A percentile compares a stretch with the other conserved stretches of the same genome.
Evolutionary conservation across 2,888 invertebrate genomes (phyloP).

Genomic region (Lasioglossum figueresi): DNA sequence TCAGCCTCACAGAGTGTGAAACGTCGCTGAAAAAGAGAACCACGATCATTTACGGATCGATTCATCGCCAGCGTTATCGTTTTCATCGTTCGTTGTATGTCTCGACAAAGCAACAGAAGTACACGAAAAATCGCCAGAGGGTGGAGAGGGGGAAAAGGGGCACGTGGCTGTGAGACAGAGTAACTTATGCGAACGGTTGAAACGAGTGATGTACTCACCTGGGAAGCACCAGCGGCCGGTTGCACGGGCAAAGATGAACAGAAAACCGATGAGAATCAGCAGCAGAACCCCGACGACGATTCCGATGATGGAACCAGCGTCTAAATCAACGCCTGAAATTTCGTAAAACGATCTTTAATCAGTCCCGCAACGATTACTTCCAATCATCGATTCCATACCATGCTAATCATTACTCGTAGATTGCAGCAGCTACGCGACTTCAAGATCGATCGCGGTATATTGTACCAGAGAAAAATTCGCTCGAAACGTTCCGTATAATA

Average conservation of each 20-base stretch:
- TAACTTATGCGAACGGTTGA: slow-evolving; percentile 14
- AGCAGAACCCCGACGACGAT: slow-evolving; percentile 90
- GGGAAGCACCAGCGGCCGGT: slow-evolving; percentile 95
- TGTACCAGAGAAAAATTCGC: not conserved
- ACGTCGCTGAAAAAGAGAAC: slow-evolving; percentile 15
- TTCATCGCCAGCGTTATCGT: not conserved
- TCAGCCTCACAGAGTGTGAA: slow-evolving; percentile 7
- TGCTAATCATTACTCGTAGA: not conserved
- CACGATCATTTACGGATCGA: not conserved
- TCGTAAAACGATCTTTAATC: slow-evolving; percentile 24
- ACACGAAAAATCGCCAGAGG: slow-evolving; percentile 53
- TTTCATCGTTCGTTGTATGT: not conserved
- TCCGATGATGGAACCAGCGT: slow-evolving; percentile 91
- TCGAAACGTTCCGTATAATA: not conserved
- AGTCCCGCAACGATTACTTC: not conserved
- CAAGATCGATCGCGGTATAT: not conserved
- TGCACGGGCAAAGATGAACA: slow-evolving; percentile 91
- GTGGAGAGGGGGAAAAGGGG: slow-evolving; percentile 1
- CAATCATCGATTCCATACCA: not conserved
- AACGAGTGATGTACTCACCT: slow-evolving; percentile 87
- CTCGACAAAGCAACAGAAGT: slow-evolving; percentile 26
- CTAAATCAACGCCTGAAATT: slow-evolving; percentile 88
- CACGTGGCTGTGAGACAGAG: slow-evolving; percentile 18
- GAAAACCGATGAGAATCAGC: slow-evolving; percentile 87
- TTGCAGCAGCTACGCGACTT: not conserved